Percentiles rank a stretch among this genome's conserved stretches.
Evolutionary conservation across 2,113 vertebrate genomes (phyloP).

Genomic region (Hydrolagus affinis): DNA sequence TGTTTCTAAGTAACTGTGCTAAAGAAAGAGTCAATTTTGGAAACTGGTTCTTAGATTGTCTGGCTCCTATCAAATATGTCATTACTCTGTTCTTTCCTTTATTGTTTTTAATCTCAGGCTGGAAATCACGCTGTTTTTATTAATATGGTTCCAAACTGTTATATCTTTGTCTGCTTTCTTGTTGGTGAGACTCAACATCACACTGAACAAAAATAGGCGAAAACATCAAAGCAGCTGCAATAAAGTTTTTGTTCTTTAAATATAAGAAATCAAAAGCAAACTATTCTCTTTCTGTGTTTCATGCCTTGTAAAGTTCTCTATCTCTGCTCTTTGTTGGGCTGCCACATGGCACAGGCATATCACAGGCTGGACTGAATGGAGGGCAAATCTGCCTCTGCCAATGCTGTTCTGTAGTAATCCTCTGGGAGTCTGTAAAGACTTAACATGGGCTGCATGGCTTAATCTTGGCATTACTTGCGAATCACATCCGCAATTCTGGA

Average conservation of each 20-base stretch:
- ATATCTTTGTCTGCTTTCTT: background rate
- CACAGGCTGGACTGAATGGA: too few species aligned
- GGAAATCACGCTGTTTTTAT: background rate
- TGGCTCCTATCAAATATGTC: background rate
- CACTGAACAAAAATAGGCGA: background rate
- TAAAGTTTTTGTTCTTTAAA: background rate
- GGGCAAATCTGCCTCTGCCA: too few species aligned
- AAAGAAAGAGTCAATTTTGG: too few species aligned
- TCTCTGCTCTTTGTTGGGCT: background rate
- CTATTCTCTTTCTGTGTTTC: too few species aligned
- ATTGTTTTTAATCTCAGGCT: background rate
- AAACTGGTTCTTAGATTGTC: too few species aligned
- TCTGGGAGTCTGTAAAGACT: background rate
- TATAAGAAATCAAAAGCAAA: background rate
- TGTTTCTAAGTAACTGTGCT: too few species aligned
- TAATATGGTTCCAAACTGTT: background rate
- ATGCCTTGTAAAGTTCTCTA: too few species aligned
- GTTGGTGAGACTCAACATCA: background rate
- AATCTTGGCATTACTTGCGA: background rate
- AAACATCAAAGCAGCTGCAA: background rate
- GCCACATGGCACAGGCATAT: background rate
- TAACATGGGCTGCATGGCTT: background rate
- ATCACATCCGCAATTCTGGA: background rate
- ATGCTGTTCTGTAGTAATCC: too few species aligned
- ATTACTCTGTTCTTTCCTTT: background rate